A percentile compares a stretch with the other conserved stretches of the same genome.
These are phyloP conservation scores for Anarhynchus alexandrinus DNA, from an alignment of 2,113 vertebrate species.

Conservation along the genomic window DNA sequence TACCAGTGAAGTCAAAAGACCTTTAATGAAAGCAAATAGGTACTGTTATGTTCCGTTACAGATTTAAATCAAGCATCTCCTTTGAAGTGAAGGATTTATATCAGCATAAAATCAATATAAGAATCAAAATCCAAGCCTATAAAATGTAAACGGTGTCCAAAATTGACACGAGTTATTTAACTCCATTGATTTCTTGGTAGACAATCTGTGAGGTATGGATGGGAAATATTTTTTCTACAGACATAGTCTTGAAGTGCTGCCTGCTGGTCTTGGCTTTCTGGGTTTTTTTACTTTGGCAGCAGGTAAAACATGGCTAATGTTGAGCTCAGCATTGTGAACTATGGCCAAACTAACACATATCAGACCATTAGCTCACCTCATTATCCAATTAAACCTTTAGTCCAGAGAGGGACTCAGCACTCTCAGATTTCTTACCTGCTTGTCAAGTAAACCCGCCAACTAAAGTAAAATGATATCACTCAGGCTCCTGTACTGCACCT, in stretches of 20 bases:
- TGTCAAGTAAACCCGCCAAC: not conserved
- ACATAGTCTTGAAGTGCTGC: not conserved
- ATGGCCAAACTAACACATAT: not conserved
- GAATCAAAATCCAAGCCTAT: constrained; percentile 16
- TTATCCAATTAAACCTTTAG: not conserved
- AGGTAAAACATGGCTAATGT: not conserved
- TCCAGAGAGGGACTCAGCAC: not conserved
- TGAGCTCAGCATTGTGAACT: not conserved
- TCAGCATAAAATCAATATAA: constrained; percentile 23
- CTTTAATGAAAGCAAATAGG: not conserved
- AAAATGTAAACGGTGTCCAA: not conserved
- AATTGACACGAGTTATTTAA: not conserved
- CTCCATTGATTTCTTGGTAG: not conserved
- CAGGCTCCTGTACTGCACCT: not conserved
- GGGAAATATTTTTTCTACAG: not conserved
- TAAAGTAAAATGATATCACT: not conserved
- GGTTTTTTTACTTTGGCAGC: accelerated
- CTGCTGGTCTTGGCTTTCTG: not conserved
- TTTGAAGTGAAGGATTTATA: constrained; percentile 40
- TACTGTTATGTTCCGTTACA: not conserved
- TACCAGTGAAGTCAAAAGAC: not conserved
- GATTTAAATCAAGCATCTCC: not conserved
- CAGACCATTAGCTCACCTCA: not conserved
- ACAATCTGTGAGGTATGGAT: not conserved
- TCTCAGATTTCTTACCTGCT: not conserved